Conservation (phyloP, 2,797 vertebrate genomes). For the Xenops minutus region DNA sequence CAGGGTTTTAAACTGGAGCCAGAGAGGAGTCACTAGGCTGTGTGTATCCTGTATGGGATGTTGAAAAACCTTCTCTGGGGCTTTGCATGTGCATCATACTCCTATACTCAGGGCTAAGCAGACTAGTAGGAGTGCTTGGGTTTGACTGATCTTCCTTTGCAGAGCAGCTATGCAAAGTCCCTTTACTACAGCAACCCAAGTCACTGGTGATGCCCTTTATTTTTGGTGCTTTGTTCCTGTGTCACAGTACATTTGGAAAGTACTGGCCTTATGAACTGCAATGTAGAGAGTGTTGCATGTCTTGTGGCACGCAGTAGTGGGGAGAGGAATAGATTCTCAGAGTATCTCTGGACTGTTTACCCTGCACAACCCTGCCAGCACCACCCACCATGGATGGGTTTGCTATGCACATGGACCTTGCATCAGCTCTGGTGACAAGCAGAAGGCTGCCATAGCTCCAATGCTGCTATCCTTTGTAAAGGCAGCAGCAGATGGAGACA, state of each 20-base stretch:
- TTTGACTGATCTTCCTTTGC: not conserved
- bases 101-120: not conserved
- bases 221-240: not conserved
- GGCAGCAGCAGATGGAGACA: not conserved
- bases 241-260: not conserved
- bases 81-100: rapidly evolving
- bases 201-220: not conserved
- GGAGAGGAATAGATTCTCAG: not conserved
- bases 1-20: not conserved
- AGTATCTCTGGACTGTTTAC: not conserved
- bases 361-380: not conserved
- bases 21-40: not conserved
- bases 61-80: not conserved
- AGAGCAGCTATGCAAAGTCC: not conserved
- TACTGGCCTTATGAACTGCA: not conserved
- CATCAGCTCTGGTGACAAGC: not conserved
- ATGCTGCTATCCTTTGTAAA: not conserved
- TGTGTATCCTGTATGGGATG: rapidly evolving
- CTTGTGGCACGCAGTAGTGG: not conserved
- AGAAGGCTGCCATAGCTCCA: not conserved
- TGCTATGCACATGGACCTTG: rapidly evolving
- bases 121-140: not conserved
- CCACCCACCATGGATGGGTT: not conserved
- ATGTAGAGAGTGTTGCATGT: not conserved
- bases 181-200: not conserved